These are phyloP conservation scores for Crotalus tigris DNA, from an alignment of 2,113 vertebrate species.

Conservation along the genomic window DNA sequence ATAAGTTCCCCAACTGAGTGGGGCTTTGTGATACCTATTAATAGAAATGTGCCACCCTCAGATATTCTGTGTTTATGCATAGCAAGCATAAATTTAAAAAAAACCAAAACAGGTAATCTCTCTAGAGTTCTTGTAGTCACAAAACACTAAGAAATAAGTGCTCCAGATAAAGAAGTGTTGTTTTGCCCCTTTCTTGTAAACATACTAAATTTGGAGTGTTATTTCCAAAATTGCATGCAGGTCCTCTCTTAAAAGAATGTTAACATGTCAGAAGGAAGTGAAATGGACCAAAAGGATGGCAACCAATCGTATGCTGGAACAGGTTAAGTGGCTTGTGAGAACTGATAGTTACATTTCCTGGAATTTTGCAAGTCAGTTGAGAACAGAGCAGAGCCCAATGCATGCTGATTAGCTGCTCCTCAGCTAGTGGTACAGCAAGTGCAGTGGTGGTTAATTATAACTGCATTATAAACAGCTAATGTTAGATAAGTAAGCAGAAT, in stretches of 20 bases:
- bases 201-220: not conserved
- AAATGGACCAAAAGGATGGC: not conserved
- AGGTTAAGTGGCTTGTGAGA: not conserved
- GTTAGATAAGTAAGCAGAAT: not conserved
- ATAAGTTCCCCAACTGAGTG: slow-evolving; percentile 3
- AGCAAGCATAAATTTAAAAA: not conserved
- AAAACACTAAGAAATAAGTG: not conserved
- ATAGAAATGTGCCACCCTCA: slow-evolving; percentile 7
- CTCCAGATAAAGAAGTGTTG: not conserved
- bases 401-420: not conserved
- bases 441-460: not conserved
- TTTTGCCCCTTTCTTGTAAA: not conserved
- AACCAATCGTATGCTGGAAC: not conserved
- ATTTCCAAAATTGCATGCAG: not conserved
- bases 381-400: not conserved
- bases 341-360: not conserved
- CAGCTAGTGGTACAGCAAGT: not conserved
- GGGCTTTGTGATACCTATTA: not conserved
- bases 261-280: not conserved
- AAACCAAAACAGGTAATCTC: not conserved
- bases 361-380: not conserved
- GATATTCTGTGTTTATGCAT: not conserved
- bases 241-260: not conserved
- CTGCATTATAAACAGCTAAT: not conserved
- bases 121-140: not conserved